A percentile compares a stretch with the other conserved stretches of the same genome.
phyloP scores from a whole-genome alignment of 2,113 vertebrate genomes.

The Sisor rabdophorus region DNA sequence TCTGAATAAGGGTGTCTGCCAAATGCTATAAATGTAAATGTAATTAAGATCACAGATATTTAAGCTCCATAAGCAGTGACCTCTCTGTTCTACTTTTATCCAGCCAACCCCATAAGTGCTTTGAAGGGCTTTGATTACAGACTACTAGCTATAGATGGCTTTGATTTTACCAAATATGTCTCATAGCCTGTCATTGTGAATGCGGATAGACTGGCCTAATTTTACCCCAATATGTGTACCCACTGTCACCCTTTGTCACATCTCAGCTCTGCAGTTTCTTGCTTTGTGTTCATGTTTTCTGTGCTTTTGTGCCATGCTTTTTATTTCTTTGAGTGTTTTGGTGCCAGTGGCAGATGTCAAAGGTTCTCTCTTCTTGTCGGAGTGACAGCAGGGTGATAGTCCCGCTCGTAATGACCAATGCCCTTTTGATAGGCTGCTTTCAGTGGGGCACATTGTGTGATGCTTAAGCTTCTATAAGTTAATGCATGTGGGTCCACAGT shows the following conservation, averaged over 20 bases:
- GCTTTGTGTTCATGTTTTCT: not conserved
- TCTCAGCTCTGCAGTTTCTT: not conserved
- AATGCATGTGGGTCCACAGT: not conserved
- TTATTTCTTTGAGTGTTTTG: slow-evolving; percentile 40
- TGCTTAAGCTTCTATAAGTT: slow-evolving; percentile 23
- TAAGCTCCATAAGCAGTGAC: slow-evolving; percentile 26
- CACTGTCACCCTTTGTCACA: not conserved
- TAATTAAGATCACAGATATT: slow-evolving; percentile 46
- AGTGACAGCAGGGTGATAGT: slow-evolving; percentile 46
- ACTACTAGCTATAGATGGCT: slow-evolving; percentile 43
- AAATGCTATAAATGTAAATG: too few species aligned
- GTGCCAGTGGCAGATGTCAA: slow-evolving; percentile 61
- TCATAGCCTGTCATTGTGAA: slow-evolving; percentile 40
- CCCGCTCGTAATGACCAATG: slow-evolving; percentile 50
- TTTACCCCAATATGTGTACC: slow-evolving; percentile 14
- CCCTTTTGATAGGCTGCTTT: slow-evolving; percentile 27
- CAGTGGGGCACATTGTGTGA: slow-evolving; percentile 23
- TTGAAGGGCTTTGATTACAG: slow-evolving; percentile 52
- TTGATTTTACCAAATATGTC: slow-evolving; percentile 56
- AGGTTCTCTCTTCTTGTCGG: slow-evolving; percentile 32
- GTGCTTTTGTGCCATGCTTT: not conserved
- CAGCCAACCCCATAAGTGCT: slow-evolving; percentile 54
- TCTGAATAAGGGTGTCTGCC: too few species aligned
- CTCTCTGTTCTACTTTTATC: slow-evolving; percentile 44
- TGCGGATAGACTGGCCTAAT: not conserved